These are phyloP conservation scores for Atta texana DNA, from an alignment of 1,140 invertebrate species.

Conservation along the genomic window DNA sequence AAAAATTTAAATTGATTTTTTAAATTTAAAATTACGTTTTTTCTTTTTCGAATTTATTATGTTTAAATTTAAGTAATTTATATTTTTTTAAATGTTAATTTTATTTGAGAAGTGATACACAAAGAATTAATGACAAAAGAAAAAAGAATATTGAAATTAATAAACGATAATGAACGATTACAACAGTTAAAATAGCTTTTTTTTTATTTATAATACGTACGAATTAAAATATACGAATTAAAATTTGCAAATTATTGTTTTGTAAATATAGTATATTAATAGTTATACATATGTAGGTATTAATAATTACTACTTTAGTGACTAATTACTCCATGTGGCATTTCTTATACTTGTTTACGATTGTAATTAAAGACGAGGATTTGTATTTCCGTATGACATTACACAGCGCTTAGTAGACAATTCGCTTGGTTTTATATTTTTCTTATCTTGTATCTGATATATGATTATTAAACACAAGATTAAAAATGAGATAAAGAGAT, in stretches of 20 bases:
- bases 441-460: slow-evolving; percentile 16
- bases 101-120: not conserved
- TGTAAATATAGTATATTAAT: not conserved
- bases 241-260: not conserved
- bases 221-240: not conserved
- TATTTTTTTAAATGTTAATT: not conserved
- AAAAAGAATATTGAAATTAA: not conserved
- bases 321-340: not conserved
- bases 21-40: not conserved
- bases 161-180: not conserved
- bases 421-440: not conserved
- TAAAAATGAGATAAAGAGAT: not conserved
- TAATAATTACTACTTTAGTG: not conserved
- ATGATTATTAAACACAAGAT: slow-evolving; percentile 23
- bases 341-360: not conserved
- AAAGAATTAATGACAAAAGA: not conserved
- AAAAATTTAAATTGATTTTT: not conserved
- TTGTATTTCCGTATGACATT: not conserved
- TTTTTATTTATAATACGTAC: not conserved
- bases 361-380: slow-evolving; percentile 3
- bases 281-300: not conserved
- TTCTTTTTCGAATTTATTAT: not conserved
- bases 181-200: not conserved
- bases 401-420: not conserved
- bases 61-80: not conserved